Evolutionary conservation across 2,113 vertebrate species (phyloP).

Genomic region (Amblyopsis rosae): DNA sequence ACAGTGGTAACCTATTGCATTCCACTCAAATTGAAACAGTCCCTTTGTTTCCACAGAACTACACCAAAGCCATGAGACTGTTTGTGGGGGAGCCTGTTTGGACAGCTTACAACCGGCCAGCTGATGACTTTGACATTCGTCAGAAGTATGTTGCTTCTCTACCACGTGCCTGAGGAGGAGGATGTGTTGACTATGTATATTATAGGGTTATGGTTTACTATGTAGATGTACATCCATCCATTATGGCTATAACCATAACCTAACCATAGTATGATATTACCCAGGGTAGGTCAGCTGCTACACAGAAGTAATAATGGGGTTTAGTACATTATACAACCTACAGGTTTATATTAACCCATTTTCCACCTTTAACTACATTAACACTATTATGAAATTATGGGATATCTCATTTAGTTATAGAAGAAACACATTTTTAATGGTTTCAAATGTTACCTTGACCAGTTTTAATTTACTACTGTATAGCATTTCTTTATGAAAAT

Average conservation of each 20-base stretch:
- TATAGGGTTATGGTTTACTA: background rate
- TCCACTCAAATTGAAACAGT: background rate
- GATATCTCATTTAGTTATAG: too few relatives aligned
- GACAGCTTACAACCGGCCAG: constrained; percentile 88
- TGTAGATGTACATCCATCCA: background rate
- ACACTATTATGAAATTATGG: too few relatives aligned
- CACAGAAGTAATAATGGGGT: background rate
- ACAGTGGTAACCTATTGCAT: too few relatives aligned
- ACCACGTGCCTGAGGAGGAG: constrained; percentile 38
- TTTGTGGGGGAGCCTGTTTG: constrained; percentile 92
- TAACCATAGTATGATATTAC: background rate
- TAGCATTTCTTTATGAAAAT: background rate
- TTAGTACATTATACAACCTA: background rate
- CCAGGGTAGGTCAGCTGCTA: too few relatives aligned
- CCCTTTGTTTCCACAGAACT: constrained; percentile 78
- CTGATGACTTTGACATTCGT: constrained; percentile 84
- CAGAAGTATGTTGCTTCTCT: constrained; percentile 75
- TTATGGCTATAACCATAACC: background rate
- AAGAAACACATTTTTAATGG: background rate
- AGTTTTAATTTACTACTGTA: background rate
- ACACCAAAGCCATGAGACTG: constrained; percentile 92
- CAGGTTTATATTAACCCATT: background rate
- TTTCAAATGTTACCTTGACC: background rate
- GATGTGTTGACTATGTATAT: background rate
- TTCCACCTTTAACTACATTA: too few relatives aligned